Conservation (phyloP, 2,113 vertebrate genomes). For the Pseudopodoces humilis region DNA sequence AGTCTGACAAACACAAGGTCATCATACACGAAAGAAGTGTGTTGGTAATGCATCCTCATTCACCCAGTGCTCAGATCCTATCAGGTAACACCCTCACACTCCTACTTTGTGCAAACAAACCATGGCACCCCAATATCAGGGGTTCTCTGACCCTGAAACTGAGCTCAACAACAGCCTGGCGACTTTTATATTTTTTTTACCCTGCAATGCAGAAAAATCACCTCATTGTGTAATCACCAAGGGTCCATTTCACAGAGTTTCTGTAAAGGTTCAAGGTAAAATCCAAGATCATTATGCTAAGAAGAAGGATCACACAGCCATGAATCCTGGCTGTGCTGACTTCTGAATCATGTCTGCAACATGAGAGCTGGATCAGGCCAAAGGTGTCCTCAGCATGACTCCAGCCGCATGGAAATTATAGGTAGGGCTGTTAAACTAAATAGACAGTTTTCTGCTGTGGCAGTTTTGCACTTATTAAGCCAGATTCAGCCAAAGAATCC, state of each 20-base stretch:
- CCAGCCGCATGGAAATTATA: background rate
- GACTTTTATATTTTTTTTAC: background rate
- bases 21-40: background rate
- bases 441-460: background rate
- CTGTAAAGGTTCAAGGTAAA: background rate
- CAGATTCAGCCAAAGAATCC: background rate
- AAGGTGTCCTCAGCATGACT: background rate
- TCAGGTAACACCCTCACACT: background rate
- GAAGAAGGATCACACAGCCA: background rate
- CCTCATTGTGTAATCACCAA: background rate
- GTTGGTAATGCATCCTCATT: background rate
- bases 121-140: background rate
- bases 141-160: background rate
- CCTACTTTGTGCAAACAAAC: background rate
- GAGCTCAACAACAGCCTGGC: accelerated
- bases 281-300: background rate
- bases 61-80: background rate
- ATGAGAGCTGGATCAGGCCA: background rate
- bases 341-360: background rate
- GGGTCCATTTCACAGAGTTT: background rate
- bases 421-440: background rate
- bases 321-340: background rate
- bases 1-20: background rate
- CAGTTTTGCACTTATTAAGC: background rate
- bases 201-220: background rate